Base-by-base conservation (phyloP, 2,888 invertebrate species). In the Polietes domitor region DNA sequence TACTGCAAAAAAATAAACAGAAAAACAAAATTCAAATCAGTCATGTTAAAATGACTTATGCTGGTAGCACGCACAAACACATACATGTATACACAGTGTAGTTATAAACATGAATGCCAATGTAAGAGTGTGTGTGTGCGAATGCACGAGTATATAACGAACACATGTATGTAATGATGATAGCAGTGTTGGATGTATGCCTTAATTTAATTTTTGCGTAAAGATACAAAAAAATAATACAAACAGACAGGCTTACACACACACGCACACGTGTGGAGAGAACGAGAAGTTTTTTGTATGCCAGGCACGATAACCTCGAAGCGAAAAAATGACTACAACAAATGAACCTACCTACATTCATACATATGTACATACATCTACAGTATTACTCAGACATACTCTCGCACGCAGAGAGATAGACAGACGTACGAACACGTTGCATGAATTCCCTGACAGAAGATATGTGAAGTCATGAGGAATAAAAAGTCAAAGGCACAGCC, bases 161-260 rank as follows among this genome's bases (percentile, higher is more conserved):
- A 43, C 24, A 37, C 21, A 24, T 77, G 55, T 73, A n/a, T 47
- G 58, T 43, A 74, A 79, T 79, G 47, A 74, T 79, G 71, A 77
- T 77, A 61, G 58, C 19, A 28, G 19, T 0, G 47, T 12, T 47
- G 55, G 55, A 41, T 76, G 21, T 76, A 78, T 76, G 77, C 89
- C 89, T 88, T 88, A 89, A 89, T 89, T 89, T 90, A 89, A 89
- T 90, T 89, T 90, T 86, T 87, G 88, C 89, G 88, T 88, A 87
- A 87, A 86, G 88, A 89, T 85, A 83, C 85, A 79, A 65, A 80
- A 82, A 82, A 82, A 78, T n/a, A n/a, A n/a, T n/a, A n/a, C 72
- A 85, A 86, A 82, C 63, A 74, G 63, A 65, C 15, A 73, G 32
- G n/a, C n/a, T n/a, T 65, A 83, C 74, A 85, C 83, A 63, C 32